Conservation (phyloP, 2,888 invertebrate species). For the Napeogenes inachia region DNA sequence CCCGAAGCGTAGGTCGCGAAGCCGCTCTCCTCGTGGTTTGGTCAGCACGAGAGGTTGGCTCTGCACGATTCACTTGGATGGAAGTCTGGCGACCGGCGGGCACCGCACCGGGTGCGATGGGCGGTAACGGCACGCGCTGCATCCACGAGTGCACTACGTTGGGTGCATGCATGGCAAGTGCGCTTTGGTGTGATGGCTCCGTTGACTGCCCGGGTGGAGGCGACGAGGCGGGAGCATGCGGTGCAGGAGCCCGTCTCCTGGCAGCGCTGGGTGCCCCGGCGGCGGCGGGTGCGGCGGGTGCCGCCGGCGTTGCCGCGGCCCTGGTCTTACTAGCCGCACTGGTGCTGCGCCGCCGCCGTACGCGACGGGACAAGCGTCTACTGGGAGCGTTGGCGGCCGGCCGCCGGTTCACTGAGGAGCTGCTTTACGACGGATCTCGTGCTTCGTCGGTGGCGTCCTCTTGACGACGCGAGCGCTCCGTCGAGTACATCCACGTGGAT, state of each 20-base stretch:
- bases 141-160: conserved; percentile 80
- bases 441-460: conserved; percentile 79
- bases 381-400: conserved; percentile 77
- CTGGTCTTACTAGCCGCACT: conserved; percentile 64
- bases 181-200: conserved; percentile 66
- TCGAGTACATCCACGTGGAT: conserved; percentile 95
- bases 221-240: conserved; percentile 77
- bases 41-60: conserved; percentile 88
- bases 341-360: conserved; percentile 73
- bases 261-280: conserved; percentile 82
- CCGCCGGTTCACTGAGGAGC: conserved; percentile 83
- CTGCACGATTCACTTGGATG: conserved; percentile 87
- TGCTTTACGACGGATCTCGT: conserved; percentile 80
- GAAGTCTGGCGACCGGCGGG: conserved; percentile 82
- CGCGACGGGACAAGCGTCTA: conserved; percentile 79
- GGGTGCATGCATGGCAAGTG: conserved; percentile 85
- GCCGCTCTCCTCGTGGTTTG: conserved; percentile 89
- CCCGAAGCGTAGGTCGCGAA: conserved; percentile 59
- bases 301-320: conserved; percentile 71
- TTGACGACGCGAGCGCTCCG: conserved; percentile 93
- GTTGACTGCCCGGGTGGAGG: conserved; percentile 82
- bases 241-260: conserved; percentile 55
- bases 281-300: conserved; percentile 58
- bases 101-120: conserved; percentile 51
- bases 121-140: conserved; percentile 55